Conservation (phyloP, 2,113 vertebrate species). For the Rhabdornis inornatus region DNA sequence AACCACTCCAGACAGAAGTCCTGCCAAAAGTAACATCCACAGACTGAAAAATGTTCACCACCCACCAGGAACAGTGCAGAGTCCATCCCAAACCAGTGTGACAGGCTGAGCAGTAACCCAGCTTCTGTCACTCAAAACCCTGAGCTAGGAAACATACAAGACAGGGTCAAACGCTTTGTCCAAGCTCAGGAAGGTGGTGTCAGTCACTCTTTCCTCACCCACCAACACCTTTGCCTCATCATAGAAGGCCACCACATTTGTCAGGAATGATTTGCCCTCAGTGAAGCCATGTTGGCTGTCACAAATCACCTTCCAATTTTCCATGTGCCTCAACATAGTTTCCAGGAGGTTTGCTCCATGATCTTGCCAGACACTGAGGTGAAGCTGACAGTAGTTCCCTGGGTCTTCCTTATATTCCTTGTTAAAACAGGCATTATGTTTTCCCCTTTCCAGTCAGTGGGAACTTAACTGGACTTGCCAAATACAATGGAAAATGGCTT, state of each 20-base stretch:
- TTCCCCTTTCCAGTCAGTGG: neutral
- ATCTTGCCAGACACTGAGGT: neutral
- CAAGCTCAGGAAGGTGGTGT: neutral
- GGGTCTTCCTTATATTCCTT: neutral
- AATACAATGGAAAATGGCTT: fast-evolving
- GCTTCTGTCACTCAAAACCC: neutral
- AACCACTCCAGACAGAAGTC: neutral
- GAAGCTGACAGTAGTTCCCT: neutral
- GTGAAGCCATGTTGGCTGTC: neutral
- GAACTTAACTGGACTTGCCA: neutral
- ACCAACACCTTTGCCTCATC: neutral
- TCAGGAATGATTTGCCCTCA: neutral
- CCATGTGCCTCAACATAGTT: neutral
- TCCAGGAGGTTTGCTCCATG: neutral
- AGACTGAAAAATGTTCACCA: fast-evolving
- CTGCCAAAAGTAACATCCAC: neutral
- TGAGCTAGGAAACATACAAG: neutral
- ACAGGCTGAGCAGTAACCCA: neutral
- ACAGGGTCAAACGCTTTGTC: neutral
- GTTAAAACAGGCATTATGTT: neutral
- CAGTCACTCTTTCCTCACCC: neutral
- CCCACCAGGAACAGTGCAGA: neutral
- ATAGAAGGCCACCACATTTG: neutral
- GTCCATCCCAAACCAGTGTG: neutral
- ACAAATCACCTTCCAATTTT: neutral